Base-by-base conservation (phyloP, 2,797 vertebrate species). In the Pangasius macronema region DNA sequence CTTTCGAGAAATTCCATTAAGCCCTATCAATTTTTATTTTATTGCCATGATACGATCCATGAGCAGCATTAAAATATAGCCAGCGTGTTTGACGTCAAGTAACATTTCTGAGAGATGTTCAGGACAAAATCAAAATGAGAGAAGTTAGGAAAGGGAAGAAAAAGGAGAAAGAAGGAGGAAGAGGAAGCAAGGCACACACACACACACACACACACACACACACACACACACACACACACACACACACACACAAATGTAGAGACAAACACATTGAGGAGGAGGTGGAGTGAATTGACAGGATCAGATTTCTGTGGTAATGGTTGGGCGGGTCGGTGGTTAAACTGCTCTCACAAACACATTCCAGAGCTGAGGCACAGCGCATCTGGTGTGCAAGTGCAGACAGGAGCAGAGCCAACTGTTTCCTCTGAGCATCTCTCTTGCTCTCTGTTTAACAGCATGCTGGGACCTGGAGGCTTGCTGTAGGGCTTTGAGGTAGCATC, bases 231-330 rank as follows among this genome's bases (percentile, higher is more conserved):
- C 49, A 49, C 67, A 82, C 80, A 65, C 79, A 77, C 61, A 42
- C 30, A 83, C 39, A 57, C 81, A 80, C 65, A 59, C 20, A 86
- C 4, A 51, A 55, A 79, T 22, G 36, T n/a, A 75, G 51, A 86
- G 70, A 85, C 82, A 63, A 85, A 84, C 72, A 81, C 85, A 88
- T 76, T 72, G 77, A 82, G 89, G 67, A 87, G 85, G 85, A 88
- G 88, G 89, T n/a, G 81, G 81, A 87, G 88, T 87, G 87, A 80
- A 88, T 89, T 90, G 89, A 87, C 33, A 85, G 86, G 89, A 90
- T 91, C 89, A 89, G 91, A 90, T 91, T 91, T 90, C 91, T 90
- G 88, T 88, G 91, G 91, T 90, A 89, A 90, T 90, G 89, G 89
- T 73, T 91, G 91, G 91, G 89, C 87, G 91, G 87, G 91, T 87